phyloP scores from a whole-genome alignment of 2,888 invertebrate species.

The Andrena marginata region DNA sequence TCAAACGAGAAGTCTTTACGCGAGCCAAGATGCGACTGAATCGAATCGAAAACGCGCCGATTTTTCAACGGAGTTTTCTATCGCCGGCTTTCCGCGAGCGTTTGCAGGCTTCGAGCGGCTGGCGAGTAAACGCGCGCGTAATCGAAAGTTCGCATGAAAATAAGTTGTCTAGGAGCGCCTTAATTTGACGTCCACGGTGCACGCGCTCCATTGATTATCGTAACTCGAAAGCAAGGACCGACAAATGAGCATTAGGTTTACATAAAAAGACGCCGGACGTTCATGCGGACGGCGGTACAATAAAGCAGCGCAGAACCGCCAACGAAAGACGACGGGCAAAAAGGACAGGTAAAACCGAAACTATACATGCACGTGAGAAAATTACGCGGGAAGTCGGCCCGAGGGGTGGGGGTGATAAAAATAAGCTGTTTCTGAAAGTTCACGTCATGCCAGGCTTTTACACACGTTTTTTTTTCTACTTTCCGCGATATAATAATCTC shows the following conservation, averaged over 20 bases:
- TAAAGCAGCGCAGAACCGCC: constrained; percentile 56
- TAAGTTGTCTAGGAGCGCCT: constrained; percentile 42
- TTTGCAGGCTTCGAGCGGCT: too few species aligned
- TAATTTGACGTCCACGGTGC: constrained; percentile 46
- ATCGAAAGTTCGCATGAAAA: constrained; percentile 52
- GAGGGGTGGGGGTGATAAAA: constrained; percentile 33
- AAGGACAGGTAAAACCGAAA: constrained; percentile 53
- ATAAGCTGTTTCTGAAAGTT: constrained; percentile 48
- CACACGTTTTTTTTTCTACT: background rate
- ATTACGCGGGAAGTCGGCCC: constrained; percentile 34
- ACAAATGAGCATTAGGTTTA: constrained; percentile 56
- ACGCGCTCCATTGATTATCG: constrained; percentile 50
- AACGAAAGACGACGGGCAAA: constrained; percentile 48
- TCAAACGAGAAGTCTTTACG: too few species aligned
- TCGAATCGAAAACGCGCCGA: too few species aligned
- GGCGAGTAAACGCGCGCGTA: background rate
- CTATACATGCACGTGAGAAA: constrained; percentile 64
- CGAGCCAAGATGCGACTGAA: too few species aligned
- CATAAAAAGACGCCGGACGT: constrained; percentile 59
- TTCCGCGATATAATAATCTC: background rate
- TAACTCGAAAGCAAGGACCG: constrained; percentile 54
- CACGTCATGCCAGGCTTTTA: constrained; percentile 12
- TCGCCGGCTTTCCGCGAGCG: too few species aligned
- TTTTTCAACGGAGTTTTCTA: too few species aligned
- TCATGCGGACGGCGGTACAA: constrained; percentile 50